Conservation (phyloP, 2,113 vertebrate genomes). For the Ornithorhynchus anatinus region DNA sequence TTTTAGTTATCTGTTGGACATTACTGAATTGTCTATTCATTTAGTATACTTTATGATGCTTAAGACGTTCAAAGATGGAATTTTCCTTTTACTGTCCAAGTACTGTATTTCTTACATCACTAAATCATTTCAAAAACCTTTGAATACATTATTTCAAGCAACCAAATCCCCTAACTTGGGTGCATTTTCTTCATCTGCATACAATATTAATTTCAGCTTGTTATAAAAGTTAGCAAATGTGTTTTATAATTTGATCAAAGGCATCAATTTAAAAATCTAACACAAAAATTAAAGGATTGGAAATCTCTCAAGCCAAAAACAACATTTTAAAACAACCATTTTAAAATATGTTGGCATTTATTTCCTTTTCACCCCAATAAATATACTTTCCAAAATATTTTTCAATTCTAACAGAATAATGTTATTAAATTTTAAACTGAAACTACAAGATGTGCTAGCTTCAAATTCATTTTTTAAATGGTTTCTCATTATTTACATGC, state of each 20-base stretch:
- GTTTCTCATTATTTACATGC: slow-evolving; percentile 28
- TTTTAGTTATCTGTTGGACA: slow-evolving; percentile 81
- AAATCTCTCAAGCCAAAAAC: too few relatives aligned
- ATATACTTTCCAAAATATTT: slow-evolving; percentile 49
- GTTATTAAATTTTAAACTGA: slow-evolving; percentile 33
- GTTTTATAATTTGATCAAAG: slow-evolving; percentile 11
- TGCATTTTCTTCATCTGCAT: slow-evolving; percentile 3
- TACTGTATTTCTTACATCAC: not conserved
- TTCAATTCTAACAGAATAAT: slow-evolving; percentile 7
- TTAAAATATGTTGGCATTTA: slow-evolving; percentile 29
- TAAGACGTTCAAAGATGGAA: slow-evolving; percentile 40
- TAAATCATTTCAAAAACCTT: slow-evolving; percentile 1
- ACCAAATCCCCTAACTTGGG: not conserved
- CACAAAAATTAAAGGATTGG: too few relatives aligned
- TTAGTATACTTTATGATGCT: slow-evolving; percentile 48
- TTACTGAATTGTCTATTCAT: slow-evolving; percentile 78
- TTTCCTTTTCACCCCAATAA: slow-evolving; percentile 29
- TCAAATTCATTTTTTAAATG: slow-evolving; percentile 42
- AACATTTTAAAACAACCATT: slow-evolving; percentile 24
- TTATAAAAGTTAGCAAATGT: too few relatives aligned
- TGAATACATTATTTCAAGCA: not conserved
- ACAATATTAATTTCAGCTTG: slow-evolving; percentile 22
- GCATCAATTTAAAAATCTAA: slow-evolving; percentile 12
- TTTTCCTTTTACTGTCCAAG: slow-evolving; percentile 26
- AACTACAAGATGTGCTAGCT: too few relatives aligned